phyloP scores from a whole-genome alignment of 1,140 invertebrate species.

The Panonychus citri region DNA sequence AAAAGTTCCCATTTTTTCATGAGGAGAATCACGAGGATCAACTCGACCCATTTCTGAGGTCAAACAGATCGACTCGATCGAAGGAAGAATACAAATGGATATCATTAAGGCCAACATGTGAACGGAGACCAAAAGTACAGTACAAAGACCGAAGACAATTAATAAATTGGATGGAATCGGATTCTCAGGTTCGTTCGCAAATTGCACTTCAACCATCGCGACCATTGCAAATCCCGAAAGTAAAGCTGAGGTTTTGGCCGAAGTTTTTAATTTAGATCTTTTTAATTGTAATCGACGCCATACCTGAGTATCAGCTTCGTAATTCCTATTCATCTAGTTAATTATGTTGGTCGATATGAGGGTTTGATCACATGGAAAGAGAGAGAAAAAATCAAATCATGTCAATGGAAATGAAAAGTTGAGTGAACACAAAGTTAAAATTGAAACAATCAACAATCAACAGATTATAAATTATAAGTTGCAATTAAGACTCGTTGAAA shows the following conservation, averaged over 20 bases:
- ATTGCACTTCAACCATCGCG: slow-evolving; percentile 82
- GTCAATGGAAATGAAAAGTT: too few species aligned
- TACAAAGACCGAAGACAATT: slow-evolving; percentile 76
- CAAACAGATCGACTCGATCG: slow-evolving; percentile 28
- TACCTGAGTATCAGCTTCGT: too few species aligned
- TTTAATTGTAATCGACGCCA: slow-evolving; percentile 50
- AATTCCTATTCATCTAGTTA: too few species aligned
- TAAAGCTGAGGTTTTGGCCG: slow-evolving; percentile 58
- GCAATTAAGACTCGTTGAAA: too few species aligned
- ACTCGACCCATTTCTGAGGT: neutral
- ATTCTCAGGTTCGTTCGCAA: slow-evolving; percentile 38
- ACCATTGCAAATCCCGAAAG: slow-evolving; percentile 92
- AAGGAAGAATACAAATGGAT: slow-evolving; percentile 80
- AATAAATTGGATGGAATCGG: slow-evolving; percentile 53
- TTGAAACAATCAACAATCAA: too few species aligned
- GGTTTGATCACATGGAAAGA: too few species aligned
- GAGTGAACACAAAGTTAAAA: too few species aligned
- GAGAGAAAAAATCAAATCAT: too few species aligned
- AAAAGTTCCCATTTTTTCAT: slow-evolving; percentile 32
- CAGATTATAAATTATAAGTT: too few species aligned
- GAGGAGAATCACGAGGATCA: slow-evolving; percentile 9
- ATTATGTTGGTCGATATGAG: too few species aligned
- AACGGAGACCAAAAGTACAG: slow-evolving; percentile 81
- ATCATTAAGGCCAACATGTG: slow-evolving; percentile 98
- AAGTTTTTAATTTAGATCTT: slow-evolving; percentile 13